Evolutionary conservation across 2,888 invertebrate species (phyloP).

Genomic region (Cephus spinipes): DNA sequence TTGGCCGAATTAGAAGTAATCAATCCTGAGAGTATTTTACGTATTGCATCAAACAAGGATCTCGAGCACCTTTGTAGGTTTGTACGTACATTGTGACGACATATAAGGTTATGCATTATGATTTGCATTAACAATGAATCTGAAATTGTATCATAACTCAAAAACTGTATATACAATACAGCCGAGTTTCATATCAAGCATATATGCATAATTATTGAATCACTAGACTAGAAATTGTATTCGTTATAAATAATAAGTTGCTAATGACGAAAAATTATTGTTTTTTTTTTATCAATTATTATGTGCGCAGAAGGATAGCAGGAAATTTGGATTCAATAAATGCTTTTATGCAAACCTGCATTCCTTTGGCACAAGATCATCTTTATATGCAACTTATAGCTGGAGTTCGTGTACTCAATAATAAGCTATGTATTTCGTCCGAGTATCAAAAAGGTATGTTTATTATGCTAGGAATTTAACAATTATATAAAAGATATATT

Average conservation of each 20-base stretch:
- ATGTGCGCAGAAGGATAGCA: conserved; percentile 48
- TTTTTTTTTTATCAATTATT: too few relatives aligned
- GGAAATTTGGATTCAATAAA: conserved; percentile 63
- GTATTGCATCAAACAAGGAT: conserved; percentile 64
- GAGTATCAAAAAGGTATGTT: conserved; percentile 34
- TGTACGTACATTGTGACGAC: conserved; percentile 13
- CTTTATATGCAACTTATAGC: conserved; percentile 67
- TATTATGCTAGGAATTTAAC: neutral
- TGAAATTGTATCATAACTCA: neutral
- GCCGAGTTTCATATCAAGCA: neutral
- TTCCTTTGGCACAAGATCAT: conserved; percentile 60
- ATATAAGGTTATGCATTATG: neutral
- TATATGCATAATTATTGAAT: neutral
- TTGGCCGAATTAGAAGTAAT: conserved; percentile 69
- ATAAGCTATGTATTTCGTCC: conserved; percentile 62
- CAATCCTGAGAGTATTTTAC: conserved; percentile 70
- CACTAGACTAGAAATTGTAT: neutral
- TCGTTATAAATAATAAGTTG: neutral
- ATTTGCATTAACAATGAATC: neutral
- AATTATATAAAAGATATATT: neutral
- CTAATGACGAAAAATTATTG: neutral
- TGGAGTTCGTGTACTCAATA: conserved; percentile 65
- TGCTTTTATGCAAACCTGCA: conserved; percentile 62
- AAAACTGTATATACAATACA: neutral
- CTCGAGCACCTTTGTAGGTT: conserved; percentile 62